phyloP scores from a whole-genome alignment of 2,797 vertebrate species.

The Mormyrops attenuatus region DNA sequence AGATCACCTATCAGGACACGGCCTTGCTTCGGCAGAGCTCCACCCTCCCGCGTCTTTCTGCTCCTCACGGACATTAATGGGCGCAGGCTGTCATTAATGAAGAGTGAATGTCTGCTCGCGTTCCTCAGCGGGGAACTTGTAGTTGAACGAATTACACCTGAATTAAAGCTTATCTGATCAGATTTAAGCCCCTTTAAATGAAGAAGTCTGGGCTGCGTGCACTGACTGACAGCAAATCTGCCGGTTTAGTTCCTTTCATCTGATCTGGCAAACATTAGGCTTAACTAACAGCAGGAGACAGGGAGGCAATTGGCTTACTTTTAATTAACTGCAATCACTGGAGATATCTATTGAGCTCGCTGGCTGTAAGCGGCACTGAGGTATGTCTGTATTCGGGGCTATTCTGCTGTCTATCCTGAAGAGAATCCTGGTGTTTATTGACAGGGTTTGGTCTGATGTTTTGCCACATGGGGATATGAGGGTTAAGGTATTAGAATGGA shows the following conservation, averaged over 20 bases:
- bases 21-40: neutral
- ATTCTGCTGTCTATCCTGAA: neutral
- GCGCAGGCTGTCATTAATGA: neutral
- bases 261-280: constrained; percentile 51
- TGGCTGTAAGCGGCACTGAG: constrained; percentile 37
- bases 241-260: constrained; percentile 50
- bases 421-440: neutral
- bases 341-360: constrained; percentile 32
- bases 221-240: constrained; percentile 46
- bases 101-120: neutral
- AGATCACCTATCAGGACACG: neutral
- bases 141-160: neutral
- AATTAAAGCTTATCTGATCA: neutral
- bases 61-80: neutral
- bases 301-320: constrained; percentile 49
- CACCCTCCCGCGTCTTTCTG: too few relatives aligned
- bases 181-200: constrained; percentile 6
- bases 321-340: constrained; percentile 49
- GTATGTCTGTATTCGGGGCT: neutral
- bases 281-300: constrained; percentile 46
- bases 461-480: neutral
- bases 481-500: neutral
- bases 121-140: neutral
- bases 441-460: neutral
- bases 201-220: neutral